Conservation (phyloP, 23 tunicate genomes). For the Styela plicata region DNA sequence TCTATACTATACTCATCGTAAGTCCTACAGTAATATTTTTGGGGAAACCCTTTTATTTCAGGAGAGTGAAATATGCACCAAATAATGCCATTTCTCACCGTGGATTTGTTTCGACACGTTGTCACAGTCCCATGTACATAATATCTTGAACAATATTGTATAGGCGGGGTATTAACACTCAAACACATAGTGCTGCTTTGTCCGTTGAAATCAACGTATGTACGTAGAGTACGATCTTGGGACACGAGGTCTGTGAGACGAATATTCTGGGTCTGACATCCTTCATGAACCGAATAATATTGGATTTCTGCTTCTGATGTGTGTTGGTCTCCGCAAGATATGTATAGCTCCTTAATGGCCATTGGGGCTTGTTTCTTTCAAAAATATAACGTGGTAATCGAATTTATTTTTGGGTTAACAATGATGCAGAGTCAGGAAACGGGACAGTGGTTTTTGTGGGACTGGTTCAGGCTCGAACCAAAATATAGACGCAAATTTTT, state of each 20-base stretch:
- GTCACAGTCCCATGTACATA: neutral
- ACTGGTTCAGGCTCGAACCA: no score
- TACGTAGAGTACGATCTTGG: neutral
- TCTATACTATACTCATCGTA: no score
- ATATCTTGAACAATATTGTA: neutral
- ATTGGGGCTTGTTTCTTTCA: no score
- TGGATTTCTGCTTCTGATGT: neutral
- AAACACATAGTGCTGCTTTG: neutral
- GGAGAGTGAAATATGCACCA: neutral
- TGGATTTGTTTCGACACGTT: neutral
- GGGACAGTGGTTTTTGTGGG: no score
- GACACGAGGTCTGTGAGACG: neutral
- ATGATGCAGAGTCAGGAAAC: no score
- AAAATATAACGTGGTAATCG: no score
- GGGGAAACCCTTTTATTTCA: no score
- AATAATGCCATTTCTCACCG: neutral
- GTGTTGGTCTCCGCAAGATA: neutral
- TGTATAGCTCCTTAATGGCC: neutral
- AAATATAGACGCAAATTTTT: no score
- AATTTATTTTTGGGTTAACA: no score
- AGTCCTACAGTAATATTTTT: no score
- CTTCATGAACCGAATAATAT: neutral
- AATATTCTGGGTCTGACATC: neutral
- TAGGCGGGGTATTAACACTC: slow-evolving; percentile 12
- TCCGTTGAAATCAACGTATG: slow-evolving; percentile 2